Conservation (phyloP, 2,113 vertebrate species). For the Oncorhynchus clarkii region DNA sequence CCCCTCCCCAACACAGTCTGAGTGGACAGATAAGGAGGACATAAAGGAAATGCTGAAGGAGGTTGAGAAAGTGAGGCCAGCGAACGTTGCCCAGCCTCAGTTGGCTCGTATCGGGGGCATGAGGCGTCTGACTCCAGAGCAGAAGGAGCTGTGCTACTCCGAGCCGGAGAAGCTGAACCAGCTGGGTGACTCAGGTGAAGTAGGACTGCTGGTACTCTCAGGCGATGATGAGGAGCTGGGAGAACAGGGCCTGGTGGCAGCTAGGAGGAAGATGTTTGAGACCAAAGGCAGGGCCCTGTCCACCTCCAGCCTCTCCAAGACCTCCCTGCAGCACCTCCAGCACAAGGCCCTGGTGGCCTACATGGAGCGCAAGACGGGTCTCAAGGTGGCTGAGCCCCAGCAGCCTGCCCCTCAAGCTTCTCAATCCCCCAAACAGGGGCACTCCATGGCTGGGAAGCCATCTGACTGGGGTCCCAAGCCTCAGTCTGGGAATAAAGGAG, state of each 20-base stretch:
- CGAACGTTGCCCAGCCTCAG: conserved; percentile 64
- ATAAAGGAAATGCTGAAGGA: conserved; percentile 27
- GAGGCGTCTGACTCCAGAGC: conserved; percentile 72
- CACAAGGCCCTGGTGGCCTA: conserved; percentile 81
- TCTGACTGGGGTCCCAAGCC: conserved; percentile 63
- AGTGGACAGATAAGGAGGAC: conserved; percentile 53
- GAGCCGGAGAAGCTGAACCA: conserved; percentile 86
- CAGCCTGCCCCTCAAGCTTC: conserved; percentile 19
- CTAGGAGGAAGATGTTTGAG: conserved; percentile 71
- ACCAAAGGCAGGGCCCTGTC: conserved; percentile 69
- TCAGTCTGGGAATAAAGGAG: conserved; percentile 35
- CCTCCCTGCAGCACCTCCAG: conserved; percentile 74
- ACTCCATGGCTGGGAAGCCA: conserved; percentile 61
- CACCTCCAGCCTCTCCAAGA: conserved; percentile 68
- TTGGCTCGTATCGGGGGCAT: conserved; percentile 62
- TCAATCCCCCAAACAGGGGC: conserved; percentile 47
- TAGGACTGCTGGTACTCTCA: conserved; percentile 24
- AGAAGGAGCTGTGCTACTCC: conserved; percentile 85
- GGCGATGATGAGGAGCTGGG: conserved; percentile 43
- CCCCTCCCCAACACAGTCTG: conserved; percentile 39
- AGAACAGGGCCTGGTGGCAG: conserved; percentile 64
- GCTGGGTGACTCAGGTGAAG: conserved; percentile 62
- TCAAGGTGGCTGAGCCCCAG: conserved; percentile 60
- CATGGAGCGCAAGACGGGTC: conserved; percentile 79
- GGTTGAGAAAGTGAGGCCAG: conserved; percentile 32